Base-by-base conservation (phyloP, 1,140 invertebrate species). In the Dysdera silvatica region DNA sequence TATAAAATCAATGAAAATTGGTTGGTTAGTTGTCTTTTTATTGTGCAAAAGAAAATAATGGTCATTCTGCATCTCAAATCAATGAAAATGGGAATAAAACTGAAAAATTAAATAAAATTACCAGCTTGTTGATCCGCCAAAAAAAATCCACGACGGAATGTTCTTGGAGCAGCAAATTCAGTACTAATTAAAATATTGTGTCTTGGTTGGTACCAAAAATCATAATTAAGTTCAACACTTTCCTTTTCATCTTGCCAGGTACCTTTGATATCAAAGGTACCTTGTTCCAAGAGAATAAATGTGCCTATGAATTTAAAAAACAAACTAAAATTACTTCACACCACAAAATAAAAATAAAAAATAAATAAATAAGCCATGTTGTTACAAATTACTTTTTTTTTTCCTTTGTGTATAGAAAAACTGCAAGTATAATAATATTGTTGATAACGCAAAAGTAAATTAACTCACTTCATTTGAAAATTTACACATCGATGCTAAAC, bases 161-260 rank as follows among this genome's bases (percentile, higher is more conserved):
- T 78, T 57, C 83, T 87, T 3, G 95, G 95, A 0, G 85, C 81
- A 1, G 89, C 92, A 94, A 95, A 98, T 80, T 97, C 93, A 0
- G 85, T 84, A 1, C 90, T 83, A 24, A 98, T 80, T 82, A 99
- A 87, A 0, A 92, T 82, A 75, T 98, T 88, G 69, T 87, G 86
- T 68, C 90, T 84, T 0, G 95, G 95, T 74, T 99, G 95, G 74
- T 98, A 98, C 95, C 95, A 98, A 76, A 91, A 85, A 70, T 85
- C 84, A 68, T 85, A 85, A 16, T 81, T 80, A 65, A 79, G 82
- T 16, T 65, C 57, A 7, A 71, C 26, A 18, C 35, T 33, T 7
- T 58, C 53, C 4, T 28, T 16, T 37, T 61, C 47, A 24, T 31
- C n/a, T 37, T 66, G 40, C 67, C 67, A 68, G 12, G 57, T 60